A percentile compares a stretch with the other conserved stretches of the same genome.
These are phyloP conservation scores for Orthonevra nobilis DNA, from an alignment of 2,888 invertebrate genomes.

Conservation along the genomic window DNA sequence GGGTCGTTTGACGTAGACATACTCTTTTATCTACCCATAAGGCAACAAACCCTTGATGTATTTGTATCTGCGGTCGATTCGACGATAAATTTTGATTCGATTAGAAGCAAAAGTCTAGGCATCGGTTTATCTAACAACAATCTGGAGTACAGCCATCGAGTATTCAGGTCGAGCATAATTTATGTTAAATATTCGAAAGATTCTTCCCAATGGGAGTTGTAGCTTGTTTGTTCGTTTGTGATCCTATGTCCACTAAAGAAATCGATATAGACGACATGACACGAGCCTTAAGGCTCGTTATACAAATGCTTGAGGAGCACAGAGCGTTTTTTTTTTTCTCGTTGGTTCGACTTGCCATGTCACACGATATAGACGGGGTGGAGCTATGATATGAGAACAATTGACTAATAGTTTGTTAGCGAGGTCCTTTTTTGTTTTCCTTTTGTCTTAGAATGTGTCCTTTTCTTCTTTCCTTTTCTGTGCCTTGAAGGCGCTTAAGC, in stretches of 20 bases:
- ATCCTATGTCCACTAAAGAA: neutral
- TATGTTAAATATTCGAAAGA: slow-evolving; percentile 24
- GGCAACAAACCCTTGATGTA: too few relatives aligned
- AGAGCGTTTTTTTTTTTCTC: neutral
- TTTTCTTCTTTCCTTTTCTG: neutral
- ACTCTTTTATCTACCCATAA: neutral
- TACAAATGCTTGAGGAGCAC: slow-evolving; percentile 1
- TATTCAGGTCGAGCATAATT: slow-evolving; percentile 33
- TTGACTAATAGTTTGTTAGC: slow-evolving; percentile 45
- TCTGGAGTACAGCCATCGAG: slow-evolving; percentile 4
- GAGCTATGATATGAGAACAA: slow-evolving; percentile 19
- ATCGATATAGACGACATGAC: slow-evolving; percentile 12
- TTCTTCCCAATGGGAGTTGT: neutral
- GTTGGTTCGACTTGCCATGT: too few relatives aligned
- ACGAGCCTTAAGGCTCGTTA: slow-evolving; percentile 5
- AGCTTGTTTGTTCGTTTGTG: neutral
- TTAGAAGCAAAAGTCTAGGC: neutral
- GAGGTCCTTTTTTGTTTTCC: slow-evolving; percentile 2
- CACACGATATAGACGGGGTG: neutral
- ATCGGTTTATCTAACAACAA: neutral
- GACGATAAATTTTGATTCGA: slow-evolving; percentile 33
- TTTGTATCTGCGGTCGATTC: neutral
- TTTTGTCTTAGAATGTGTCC: too few relatives aligned
- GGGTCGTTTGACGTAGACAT: slow-evolving; percentile 25
- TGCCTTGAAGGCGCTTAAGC: slow-evolving; percentile 1